phyloP scores from a whole-genome alignment of 2,113 vertebrate genomes.

The Perca fluviatilis region DNA sequence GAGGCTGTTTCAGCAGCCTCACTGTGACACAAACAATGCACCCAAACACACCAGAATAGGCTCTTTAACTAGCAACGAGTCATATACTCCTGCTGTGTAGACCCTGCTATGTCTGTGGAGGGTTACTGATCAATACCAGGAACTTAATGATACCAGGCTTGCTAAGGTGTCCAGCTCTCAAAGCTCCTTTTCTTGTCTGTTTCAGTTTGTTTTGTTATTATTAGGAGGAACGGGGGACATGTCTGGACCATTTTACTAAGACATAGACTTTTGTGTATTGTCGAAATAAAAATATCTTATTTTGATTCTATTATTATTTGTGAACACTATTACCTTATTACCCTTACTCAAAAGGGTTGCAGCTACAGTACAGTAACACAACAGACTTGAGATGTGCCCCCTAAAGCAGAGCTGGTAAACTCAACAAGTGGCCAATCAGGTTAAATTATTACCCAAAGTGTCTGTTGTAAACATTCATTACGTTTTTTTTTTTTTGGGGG shows the following conservation, averaged over 20 bases:
- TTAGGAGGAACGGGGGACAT: too few species aligned
- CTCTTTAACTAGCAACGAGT: background rate
- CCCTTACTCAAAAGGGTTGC: too few species aligned
- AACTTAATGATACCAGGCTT: background rate
- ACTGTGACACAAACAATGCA: constrained; percentile 11
- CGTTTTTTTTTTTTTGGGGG: too few species aligned
- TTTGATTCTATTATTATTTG: too few species aligned
- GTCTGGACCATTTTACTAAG: background rate
- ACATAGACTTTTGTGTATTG: background rate
- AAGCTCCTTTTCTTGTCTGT: background rate
- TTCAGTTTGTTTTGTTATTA: background rate
- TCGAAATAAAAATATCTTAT: background rate
- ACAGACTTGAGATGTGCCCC: too few species aligned
- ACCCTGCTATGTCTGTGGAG: background rate
- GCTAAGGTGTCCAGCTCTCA: constrained; percentile 13
- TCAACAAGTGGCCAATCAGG: too few species aligned
- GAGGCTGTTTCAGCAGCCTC: constrained; percentile 2
- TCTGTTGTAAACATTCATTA: too few species aligned
- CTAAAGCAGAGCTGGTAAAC: too few species aligned
- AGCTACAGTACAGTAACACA: too few species aligned
- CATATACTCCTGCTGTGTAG: constrained; percentile 20
- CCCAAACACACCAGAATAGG: background rate
- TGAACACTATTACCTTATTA: too few species aligned
- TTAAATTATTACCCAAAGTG: too few species aligned
- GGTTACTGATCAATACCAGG: constrained; percentile 13